These are phyloP conservation scores for Hipparchia semele DNA, from an alignment of 2,888 invertebrate species.

Conservation along the genomic window DNA sequence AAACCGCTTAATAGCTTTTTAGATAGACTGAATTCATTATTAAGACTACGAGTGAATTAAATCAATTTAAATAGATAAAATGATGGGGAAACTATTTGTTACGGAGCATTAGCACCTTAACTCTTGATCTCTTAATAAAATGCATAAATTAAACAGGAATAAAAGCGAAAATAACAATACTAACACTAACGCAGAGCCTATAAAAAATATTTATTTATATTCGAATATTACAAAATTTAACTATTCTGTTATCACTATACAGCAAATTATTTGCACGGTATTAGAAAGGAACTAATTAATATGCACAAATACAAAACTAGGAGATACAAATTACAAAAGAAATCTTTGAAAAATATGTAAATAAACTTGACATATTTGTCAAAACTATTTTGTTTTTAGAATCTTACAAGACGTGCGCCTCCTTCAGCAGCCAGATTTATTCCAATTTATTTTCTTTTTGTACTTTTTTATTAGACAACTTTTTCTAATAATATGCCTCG, in stretches of 20 bases:
- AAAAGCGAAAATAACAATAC: background rate
- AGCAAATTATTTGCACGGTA: background rate
- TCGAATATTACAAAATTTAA: background rate
- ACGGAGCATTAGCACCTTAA: background rate
- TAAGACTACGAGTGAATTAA: too few species aligned
- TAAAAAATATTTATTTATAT: background rate
- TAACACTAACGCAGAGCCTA: background rate
- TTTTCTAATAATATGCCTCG: background rate
- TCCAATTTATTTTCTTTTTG: background rate
- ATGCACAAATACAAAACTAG: slow-evolving; percentile 39
- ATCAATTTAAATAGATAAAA: background rate
- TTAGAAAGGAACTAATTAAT: slow-evolving; percentile 21
- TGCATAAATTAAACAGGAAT: background rate
- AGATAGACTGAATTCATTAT: too few species aligned
- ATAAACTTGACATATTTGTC: slow-evolving; percentile 44
- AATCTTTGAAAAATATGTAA: slow-evolving; percentile 50
- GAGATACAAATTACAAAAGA: slow-evolving; percentile 50
- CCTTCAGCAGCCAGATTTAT: slow-evolving; percentile 23
- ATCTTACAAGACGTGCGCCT: slow-evolving; percentile 32
- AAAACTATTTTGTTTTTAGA: slow-evolving; percentile 55
- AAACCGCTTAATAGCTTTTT: too few species aligned
- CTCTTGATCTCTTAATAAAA: background rate
- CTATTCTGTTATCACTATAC: background rate
- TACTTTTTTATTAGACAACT: background rate
- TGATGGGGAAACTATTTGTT: background rate